Conservation (phyloP, 2,113 vertebrate genomes). For the Calypte anna region DNA sequence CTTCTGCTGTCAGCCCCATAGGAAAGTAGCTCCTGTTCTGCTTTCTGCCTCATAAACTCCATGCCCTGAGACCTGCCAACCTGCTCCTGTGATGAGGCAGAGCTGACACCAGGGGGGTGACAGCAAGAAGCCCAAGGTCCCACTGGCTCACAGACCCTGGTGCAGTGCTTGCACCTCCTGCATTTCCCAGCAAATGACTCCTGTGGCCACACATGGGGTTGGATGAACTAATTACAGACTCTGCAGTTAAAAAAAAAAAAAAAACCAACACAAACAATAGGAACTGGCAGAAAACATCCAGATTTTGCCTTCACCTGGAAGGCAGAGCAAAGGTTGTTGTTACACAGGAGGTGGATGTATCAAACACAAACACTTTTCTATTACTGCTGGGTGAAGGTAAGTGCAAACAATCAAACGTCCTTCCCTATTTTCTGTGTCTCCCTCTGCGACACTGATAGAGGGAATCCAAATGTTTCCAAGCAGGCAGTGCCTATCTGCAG, state of each 20-base stretch:
- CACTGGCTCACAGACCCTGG: no score
- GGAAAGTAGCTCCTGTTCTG: background rate
- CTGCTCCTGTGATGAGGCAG: fast-evolving
- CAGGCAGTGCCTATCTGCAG: slow-evolving; percentile 60
- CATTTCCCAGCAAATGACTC: background rate
- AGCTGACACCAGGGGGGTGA: background rate
- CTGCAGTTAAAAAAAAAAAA: background rate
- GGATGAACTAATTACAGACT: background rate
- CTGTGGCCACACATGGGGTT: no score
- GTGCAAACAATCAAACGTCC: slow-evolving; percentile 44
- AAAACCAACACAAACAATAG: no score
- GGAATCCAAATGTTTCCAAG: slow-evolving; percentile 45
- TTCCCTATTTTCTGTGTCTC: slow-evolving; percentile 43
- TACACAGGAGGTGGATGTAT: background rate
- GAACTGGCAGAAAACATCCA: background rate
- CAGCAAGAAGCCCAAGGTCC: fast-evolving
- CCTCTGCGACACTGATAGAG: slow-evolving; percentile 46
- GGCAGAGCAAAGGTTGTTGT: background rate
- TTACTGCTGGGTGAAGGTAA: slow-evolving; percentile 27
- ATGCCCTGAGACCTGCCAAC: fast-evolving
- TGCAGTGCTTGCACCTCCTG: background rate
- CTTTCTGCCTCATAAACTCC: background rate
- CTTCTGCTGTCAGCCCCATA: background rate
- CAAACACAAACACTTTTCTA: background rate
- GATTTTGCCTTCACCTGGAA: background rate